Conservation (phyloP, 2,113 vertebrate species). For the Callionymus lyra region DNA sequence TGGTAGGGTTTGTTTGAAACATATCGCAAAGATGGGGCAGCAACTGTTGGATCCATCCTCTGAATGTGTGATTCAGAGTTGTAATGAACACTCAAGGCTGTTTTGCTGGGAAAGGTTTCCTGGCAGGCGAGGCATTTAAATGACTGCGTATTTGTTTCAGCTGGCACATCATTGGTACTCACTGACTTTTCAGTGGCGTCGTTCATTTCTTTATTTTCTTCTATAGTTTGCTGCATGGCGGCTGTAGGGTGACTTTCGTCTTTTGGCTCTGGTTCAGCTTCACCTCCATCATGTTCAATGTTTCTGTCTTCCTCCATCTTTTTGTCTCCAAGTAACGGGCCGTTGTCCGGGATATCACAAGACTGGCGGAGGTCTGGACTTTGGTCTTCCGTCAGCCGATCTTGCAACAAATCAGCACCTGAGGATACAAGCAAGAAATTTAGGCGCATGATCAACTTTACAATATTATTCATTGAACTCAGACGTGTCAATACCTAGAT, state of each 20-base stretch:
- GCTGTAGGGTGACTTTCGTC: conserved; percentile 38
- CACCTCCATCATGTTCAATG: conserved; percentile 43
- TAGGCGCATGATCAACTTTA: too few relatives aligned
- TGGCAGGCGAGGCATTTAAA: conserved; percentile 83
- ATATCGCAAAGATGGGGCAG: conserved; percentile 46
- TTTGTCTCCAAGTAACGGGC: conserved; percentile 36
- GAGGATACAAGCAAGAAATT: conserved; percentile 18
- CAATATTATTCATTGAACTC: not conserved
- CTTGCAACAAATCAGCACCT: conserved; percentile 53
- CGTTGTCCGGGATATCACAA: conserved; percentile 31
- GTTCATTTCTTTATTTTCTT: conserved; percentile 40
- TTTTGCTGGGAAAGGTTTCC: conserved; percentile 80
- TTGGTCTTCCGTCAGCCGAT: conserved; percentile 42
- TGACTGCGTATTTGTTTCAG: conserved; percentile 58
- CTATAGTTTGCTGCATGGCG: conserved; percentile 38
- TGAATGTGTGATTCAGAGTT: conserved; percentile 83
- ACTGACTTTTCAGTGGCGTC: conserved; percentile 39
- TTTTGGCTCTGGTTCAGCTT: conserved; percentile 32
- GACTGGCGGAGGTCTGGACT: conserved; percentile 42
- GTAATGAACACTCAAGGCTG: conserved; percentile 80
- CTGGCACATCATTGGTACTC: conserved; percentile 44
- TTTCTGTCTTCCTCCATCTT: conserved; percentile 53
- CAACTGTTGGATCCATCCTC: conserved; percentile 58
- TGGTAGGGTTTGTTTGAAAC: conserved; percentile 80
- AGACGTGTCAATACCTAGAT: too few relatives aligned